Conservation (phyloP, 2,797 vertebrate species). For the Pristis pectinata region DNA sequence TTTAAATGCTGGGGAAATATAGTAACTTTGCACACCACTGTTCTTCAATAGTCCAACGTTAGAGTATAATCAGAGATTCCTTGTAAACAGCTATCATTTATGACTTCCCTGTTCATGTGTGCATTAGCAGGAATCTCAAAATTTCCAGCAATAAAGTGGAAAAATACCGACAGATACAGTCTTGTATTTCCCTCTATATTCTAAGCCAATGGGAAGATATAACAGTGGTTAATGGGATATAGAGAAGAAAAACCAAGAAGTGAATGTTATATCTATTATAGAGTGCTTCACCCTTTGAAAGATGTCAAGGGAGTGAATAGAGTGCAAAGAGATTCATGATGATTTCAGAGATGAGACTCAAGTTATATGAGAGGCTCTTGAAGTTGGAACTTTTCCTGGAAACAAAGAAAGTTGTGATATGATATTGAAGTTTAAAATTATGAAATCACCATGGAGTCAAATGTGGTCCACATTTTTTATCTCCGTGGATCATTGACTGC, state of each 20-base stretch:
- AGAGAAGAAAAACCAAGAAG: background rate
- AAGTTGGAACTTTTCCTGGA: background rate
- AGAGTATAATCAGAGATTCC: too few relatives aligned
- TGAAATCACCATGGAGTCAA: background rate
- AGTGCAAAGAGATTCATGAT: background rate
- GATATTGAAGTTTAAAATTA: background rate
- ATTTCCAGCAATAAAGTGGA: too few relatives aligned
- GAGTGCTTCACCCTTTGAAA: background rate
- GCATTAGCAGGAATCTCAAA: too few relatives aligned
- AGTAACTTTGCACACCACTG: too few relatives aligned
- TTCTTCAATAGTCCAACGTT: too few relatives aligned
- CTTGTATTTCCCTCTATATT: too few relatives aligned
- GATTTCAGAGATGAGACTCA: background rate
- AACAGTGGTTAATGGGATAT: background rate
- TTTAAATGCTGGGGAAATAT: too few relatives aligned
- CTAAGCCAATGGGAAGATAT: too few relatives aligned
- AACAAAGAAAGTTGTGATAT: background rate
- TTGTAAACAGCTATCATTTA: too few relatives aligned
- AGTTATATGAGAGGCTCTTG: background rate
- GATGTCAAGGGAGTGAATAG: background rate
- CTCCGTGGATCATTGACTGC: background rate
- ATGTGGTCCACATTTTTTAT: background rate
- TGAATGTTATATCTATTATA: background rate
- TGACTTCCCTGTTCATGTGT: too few relatives aligned
- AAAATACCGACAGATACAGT: too few relatives aligned